Evolutionary conservation across 2,888 invertebrate species (phyloP).

Genomic region (Mythimna vitellina): DNA sequence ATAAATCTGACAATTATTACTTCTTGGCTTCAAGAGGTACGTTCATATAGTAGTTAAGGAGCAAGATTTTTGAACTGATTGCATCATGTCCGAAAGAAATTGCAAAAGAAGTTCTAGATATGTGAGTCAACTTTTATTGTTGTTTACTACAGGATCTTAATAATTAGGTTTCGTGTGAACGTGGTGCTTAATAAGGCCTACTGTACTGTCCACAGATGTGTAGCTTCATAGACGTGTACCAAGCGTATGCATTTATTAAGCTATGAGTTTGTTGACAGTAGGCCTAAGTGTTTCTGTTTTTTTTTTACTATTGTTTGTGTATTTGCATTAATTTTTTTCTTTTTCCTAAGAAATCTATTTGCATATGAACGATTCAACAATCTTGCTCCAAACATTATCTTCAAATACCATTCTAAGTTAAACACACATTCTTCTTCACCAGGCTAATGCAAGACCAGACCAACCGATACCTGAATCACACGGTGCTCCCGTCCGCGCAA

Average conservation of each 20-base stretch:
- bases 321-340: too few relatives aligned
- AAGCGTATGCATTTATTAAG: too few relatives aligned
- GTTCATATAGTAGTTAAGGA: constrained; percentile 13
- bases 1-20: constrained; percentile 8
- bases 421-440: background rate
- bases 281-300: background rate
- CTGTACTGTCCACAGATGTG: too few relatives aligned
- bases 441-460: constrained; percentile 50
- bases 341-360: too few relatives aligned
- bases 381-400: background rate
- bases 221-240: too few relatives aligned
- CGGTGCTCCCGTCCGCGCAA: background rate
- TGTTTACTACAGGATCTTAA: background rate
- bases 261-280: too few relatives aligned
- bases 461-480: background rate
- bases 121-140: background rate
- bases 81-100: too few relatives aligned
- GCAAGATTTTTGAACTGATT: constrained; percentile 20
- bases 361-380: constrained; percentile 1
- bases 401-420: background rate
- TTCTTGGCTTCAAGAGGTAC: constrained; percentile 53
- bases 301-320: too few relatives aligned
- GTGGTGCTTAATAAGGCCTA: too few relatives aligned
- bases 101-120: background rate
- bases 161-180: too few relatives aligned